Evolutionary conservation across 2,113 vertebrate species (phyloP), one percentile per base, ranked within the genome.

Genomic region (Poeciliopsis turrubarensis): DNA sequence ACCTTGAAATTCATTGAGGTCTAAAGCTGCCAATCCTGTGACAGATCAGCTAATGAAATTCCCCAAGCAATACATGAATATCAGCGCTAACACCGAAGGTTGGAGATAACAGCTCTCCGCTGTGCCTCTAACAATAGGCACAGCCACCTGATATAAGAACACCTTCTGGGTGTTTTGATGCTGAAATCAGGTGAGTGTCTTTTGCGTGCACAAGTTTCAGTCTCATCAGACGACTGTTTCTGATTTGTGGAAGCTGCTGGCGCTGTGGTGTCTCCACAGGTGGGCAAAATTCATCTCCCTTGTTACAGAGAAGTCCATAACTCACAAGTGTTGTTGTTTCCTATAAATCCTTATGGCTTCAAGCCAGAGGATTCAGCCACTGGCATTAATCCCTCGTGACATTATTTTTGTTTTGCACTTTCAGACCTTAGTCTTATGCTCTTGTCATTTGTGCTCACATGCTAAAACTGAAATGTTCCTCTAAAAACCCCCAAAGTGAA

Each of bases 231-330:
- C 76, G 60, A 60, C 66, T 65, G 76, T 74, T 79, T 72, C 70
- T 81, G 87, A 86, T 80, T 83, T 30, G 64, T 81, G 68, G 77
- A 72, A 13, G 68, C 67, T 13, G 60, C 78, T 77, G 85, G 86
- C 75, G 27, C 80, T 69, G 60, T 73, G 29, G 32, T 84, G 85
- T 89, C 86, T 84, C 88, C 71, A 75, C 86, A 81, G 86, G 88
- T 84, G 82, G 73, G 69, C 62, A 5, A 37, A 65, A 68, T 82
- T 74, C 77, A 72, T 66, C 73, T 79, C 73, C 67, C 79, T 77
- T 22, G 32, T 86, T 87, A 86, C 65, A 76, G 70, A 60, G 87
- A 79, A 85, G 78, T 74, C 86, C 37, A 80, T 88, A 89, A 83
- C 81, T 92, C 86, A 87, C 25, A 0, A 39, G 65, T 70, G 72